Evolutionary conservation across 2,888 invertebrate genomes (phyloP).

Genomic region (Leucophora obtusa): DNA sequence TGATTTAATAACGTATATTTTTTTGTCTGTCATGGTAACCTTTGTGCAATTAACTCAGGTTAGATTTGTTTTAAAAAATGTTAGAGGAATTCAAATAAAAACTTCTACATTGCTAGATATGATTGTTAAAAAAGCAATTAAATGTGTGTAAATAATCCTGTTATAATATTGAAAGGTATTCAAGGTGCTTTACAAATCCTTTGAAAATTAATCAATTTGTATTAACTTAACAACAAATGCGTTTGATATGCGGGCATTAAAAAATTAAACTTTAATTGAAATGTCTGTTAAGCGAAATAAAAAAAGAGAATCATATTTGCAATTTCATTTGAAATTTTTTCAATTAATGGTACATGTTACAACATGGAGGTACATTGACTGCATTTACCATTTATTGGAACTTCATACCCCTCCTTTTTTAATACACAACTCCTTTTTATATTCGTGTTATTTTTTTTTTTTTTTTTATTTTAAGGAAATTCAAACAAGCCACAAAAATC

Average conservation of each 20-base stretch:
- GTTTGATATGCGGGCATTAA: not conserved
- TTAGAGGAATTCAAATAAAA: not conserved
- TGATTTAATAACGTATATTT: too few species aligned
- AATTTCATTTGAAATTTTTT: slow-evolving; percentile 28
- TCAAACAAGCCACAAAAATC: slow-evolving; percentile 66
- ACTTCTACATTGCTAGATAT: slow-evolving; percentile 4
- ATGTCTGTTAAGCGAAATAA: slow-evolving; percentile 45
- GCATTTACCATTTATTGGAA: not conserved
- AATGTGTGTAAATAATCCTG: slow-evolving; percentile 38
- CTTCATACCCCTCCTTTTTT: slow-evolving; percentile 27
- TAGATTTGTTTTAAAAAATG: slow-evolving; percentile 4
- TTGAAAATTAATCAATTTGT: slow-evolving; percentile 54
- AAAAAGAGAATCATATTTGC: slow-evolving; percentile 2
- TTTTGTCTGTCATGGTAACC: slow-evolving; percentile 29
- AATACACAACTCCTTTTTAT: too few species aligned
- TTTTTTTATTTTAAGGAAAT: slow-evolving; percentile 51
- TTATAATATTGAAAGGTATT: slow-evolving; percentile 35
- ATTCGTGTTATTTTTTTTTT: slow-evolving; percentile 16
- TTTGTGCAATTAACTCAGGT: slow-evolving; percentile 61
- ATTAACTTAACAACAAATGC: slow-evolving; percentile 31
- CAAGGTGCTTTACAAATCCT: slow-evolving; percentile 47
- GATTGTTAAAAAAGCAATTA: slow-evolving; percentile 7
- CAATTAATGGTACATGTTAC: slow-evolving; percentile 34
- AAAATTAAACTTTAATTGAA: slow-evolving; percentile 46
- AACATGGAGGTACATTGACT: not conserved